Evolutionary conservation across 2,888 invertebrate genomes (phyloP), one percentile per base, ranked within the genome.

Genomic region (Liodrosophila aerea): DNA sequence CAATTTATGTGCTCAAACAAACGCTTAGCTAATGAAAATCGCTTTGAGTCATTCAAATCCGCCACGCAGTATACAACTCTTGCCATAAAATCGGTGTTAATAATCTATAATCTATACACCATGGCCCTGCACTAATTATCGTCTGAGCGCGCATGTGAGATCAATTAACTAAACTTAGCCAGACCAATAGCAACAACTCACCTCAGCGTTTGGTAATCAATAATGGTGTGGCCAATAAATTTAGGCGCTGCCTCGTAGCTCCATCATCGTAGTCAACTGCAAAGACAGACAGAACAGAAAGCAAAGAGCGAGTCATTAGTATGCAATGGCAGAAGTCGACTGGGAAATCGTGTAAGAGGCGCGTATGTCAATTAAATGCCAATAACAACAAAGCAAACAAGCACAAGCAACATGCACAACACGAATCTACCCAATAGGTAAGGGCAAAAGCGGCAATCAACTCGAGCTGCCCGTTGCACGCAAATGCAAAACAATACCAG

Each of bases 321-420:
- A 80, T 80, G 85, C 46, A 22, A 15, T 29, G 59, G 56, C 58
- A 53, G 63, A 70, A 70, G 61, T 47, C 44, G 50, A 65, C 82
- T 71, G 78, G 52, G 78, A 65, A 85, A 74, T 77, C 78, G 85
- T 84, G 82, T 74, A 66, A 69, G 67, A 65, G 68, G 71, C 73
- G 76, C 81, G 63, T 80, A 80, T 81, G 84, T 82, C 82, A 82
- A 82, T 82, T 82, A 81, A 85, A 82, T 75, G 76, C 75, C 82
- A 63, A 73, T 84, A 82, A 86, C 65, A 58, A 7, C 33, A 37
- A 30, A 13, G 30, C 15, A 33, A 34, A 54, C 46, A 47, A 40
- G 18, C 36, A 40, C 18, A 45, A 33, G 36, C 45, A 39, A 36
- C 44, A 59, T 8, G 43, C 34, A 51, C 40, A 53, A 50, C 62